Percentiles rank a stretch among this genome's conserved stretches.
phyloP scores from a whole-genome alignment of 2,888 invertebrate species.

The Agrotis segetum region DNA sequence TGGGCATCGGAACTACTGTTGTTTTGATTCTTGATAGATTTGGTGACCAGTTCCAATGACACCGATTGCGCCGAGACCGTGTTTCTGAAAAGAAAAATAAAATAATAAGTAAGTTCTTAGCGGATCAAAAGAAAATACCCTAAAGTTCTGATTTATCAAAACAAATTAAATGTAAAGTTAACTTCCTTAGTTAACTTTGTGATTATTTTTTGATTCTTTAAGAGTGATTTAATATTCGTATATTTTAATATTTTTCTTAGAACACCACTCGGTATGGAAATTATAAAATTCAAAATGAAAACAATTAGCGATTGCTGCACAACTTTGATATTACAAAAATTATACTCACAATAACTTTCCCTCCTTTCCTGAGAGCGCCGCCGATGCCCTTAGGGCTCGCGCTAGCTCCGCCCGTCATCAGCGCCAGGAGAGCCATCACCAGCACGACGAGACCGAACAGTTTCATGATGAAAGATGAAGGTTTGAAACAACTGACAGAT shows the following conservation, averaged over 20 bases:
- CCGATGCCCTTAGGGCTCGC: conserved; percentile 47
- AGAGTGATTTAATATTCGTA: too few relatives aligned
- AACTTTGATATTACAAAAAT: not conserved
- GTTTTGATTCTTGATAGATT: conserved; percentile 64
- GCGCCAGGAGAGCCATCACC: conserved; percentile 45
- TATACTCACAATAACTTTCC: conserved; percentile 66
- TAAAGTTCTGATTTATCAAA: not conserved
- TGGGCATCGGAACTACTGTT: conserved; percentile 3
- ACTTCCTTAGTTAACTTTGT: too few relatives aligned
- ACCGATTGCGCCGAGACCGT: conserved; percentile 66
- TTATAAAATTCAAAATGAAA: not conserved
- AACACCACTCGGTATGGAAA: too few relatives aligned
- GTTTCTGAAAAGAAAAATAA: conserved; percentile 39
- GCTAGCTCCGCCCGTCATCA: conserved; percentile 44
- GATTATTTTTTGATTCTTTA: too few relatives aligned
- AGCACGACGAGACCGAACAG: conserved; percentile 43
- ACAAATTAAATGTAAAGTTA: too few relatives aligned
- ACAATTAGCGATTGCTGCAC: not conserved
- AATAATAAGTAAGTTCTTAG: too few relatives aligned
- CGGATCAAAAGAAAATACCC: too few relatives aligned
- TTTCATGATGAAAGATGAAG: conserved; percentile 30
- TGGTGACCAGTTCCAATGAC: conserved; percentile 68
- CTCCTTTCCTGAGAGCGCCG: conserved; percentile 65
- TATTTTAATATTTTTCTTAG: too few relatives aligned
- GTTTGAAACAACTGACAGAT: not conserved